Evolutionary conservation across 2,113 vertebrate genomes (phyloP).

Genomic region (Australoheros scitulus): DNA sequence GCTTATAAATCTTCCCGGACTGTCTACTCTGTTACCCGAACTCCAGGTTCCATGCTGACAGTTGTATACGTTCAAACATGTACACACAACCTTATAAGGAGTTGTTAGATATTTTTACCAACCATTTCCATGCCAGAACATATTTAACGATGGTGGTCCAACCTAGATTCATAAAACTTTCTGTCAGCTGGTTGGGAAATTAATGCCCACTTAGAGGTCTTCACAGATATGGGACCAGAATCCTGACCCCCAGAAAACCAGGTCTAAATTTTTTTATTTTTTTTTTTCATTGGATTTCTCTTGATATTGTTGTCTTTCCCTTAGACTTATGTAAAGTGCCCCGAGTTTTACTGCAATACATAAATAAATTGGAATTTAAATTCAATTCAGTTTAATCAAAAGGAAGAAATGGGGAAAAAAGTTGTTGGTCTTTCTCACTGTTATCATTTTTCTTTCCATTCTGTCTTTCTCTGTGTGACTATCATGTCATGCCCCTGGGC

Average conservation of each 20-base stretch:
- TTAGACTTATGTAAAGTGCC: neutral
- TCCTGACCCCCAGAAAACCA: neutral
- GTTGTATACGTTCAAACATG: slow-evolving; percentile 34
- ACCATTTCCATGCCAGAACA: neutral
- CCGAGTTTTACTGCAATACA: neutral
- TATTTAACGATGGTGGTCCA: neutral
- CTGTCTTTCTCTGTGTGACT: neutral
- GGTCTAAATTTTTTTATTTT: neutral
- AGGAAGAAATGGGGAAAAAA: neutral
- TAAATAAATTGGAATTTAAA: neutral
- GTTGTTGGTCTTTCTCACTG: neutral
- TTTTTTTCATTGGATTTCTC: neutral
- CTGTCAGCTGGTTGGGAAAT: neutral
- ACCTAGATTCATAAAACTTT: neutral
- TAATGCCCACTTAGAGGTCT: neutral
- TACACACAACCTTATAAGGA: slow-evolving; percentile 43
- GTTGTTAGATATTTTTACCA: neutral
- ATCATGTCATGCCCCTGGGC: slow-evolving; percentile 2
- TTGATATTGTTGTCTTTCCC: neutral
- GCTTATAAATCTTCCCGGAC: slow-evolving; percentile 31
- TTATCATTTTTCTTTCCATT: neutral
- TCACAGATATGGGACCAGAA: neutral
- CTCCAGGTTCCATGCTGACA: neutral
- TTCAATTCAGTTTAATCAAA: neutral
- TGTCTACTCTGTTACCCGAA: slow-evolving; percentile 12